Evolutionary conservation across 2,113 vertebrate species (phyloP).

Genomic region (Plecotus auritus): DNA sequence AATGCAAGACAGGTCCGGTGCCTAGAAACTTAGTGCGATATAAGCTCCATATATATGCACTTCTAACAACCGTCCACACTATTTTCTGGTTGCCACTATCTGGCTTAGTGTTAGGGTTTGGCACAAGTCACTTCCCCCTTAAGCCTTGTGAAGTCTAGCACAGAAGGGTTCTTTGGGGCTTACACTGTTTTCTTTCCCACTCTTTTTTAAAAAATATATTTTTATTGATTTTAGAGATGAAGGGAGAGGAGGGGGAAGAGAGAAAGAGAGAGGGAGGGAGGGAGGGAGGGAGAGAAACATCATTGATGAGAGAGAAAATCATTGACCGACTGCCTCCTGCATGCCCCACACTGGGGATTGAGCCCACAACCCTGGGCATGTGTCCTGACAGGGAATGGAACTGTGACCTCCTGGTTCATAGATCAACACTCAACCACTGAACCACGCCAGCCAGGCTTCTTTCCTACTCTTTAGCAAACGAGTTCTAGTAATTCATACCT

Average conservation of each 20-base stretch:
- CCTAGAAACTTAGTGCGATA: not conserved
- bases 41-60: not conserved
- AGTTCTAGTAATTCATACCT: conserved; percentile 81
- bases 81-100: not conserved
- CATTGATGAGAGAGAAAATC: no score
- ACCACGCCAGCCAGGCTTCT: not conserved
- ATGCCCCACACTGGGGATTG: no score
- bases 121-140: not conserved
- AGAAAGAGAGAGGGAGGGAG: no score
- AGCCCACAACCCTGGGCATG: no score
- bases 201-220: not conserved
- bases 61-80: not conserved
- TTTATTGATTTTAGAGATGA: no score
- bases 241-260: no score
- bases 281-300: no score
- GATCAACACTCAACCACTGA: no score
- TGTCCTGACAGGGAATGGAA: no score
- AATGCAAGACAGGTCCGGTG: not conserved
- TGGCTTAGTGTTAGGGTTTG: not conserved
- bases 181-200: not conserved
- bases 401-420: no score
- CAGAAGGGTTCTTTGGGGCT: not conserved
- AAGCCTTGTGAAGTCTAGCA: not conserved
- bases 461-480: not conserved
- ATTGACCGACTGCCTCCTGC: no score